Conservation (phyloP, 1,140 invertebrate genomes). For the Drosophila bifasciata region DNA sequence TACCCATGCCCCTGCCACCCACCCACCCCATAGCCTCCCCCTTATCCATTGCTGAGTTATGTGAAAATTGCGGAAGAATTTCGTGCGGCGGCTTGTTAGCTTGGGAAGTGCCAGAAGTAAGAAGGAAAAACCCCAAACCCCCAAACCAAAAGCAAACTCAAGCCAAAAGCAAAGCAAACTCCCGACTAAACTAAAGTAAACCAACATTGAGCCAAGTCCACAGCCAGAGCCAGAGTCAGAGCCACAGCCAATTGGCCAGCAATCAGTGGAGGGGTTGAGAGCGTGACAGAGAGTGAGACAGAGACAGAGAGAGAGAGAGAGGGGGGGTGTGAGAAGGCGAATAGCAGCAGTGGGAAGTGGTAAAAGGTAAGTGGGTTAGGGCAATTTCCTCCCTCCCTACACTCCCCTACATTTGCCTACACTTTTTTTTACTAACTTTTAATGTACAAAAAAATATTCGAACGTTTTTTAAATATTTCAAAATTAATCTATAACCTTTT, state of each 20-base stretch:
- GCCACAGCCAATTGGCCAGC: slow-evolving; percentile 38
- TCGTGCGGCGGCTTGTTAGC: slow-evolving; percentile 61
- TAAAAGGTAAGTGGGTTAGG: slow-evolving; percentile 29
- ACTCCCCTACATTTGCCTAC: neutral
- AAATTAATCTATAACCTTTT: too few relatives aligned
- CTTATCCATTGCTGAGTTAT: slow-evolving; percentile 28
- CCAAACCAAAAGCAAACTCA: slow-evolving; percentile 5
- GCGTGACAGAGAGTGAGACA: too few relatives aligned
- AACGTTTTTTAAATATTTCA: too few relatives aligned
- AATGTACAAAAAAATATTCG: neutral
- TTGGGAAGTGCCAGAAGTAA: slow-evolving; percentile 5
- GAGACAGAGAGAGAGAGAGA: too few relatives aligned
- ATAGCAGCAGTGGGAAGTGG: slow-evolving; percentile 22
- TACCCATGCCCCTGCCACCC: too few relatives aligned
- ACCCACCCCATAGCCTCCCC: neutral
- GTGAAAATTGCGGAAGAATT: slow-evolving; percentile 63
- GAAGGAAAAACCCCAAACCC: neutral
- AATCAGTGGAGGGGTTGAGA: slow-evolving; percentile 18
- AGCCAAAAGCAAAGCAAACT: slow-evolving; percentile 19
- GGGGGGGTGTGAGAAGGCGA: slow-evolving; percentile 1
- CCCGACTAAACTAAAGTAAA: slow-evolving; percentile 47
- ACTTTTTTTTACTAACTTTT: neutral
- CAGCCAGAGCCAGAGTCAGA: too few relatives aligned
- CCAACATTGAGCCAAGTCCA: slow-evolving; percentile 37
- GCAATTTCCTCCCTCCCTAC: slow-evolving; percentile 31